A percentile compares a stretch with the other conserved stretches of the same genome.
Evolutionary conservation across 2,113 vertebrate genomes (phyloP).

Genomic region (Sporophila hypoxantha): DNA sequence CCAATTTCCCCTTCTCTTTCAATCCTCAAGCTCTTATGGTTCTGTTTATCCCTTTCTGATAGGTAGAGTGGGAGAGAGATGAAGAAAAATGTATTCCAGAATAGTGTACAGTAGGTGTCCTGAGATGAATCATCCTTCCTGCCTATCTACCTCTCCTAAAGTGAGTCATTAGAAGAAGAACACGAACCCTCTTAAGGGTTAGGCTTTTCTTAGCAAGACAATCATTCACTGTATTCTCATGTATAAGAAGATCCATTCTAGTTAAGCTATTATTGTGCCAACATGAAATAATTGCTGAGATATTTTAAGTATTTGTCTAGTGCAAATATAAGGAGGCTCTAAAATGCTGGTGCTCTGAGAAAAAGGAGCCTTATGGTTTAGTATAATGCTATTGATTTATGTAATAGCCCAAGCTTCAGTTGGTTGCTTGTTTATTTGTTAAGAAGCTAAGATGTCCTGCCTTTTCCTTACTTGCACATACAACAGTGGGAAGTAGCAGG

Average conservation of each 20-base stretch:
- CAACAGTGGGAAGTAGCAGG: not conserved
- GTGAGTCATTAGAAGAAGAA: constrained; percentile 62
- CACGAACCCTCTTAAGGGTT: constrained; percentile 31
- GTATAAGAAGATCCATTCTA: constrained; percentile 29
- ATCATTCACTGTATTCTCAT: constrained; percentile 10
- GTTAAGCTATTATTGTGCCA: constrained; percentile 41
- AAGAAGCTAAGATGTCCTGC: not conserved
- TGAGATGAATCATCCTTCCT: constrained; percentile 52
- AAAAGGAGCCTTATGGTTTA: not conserved
- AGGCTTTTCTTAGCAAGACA: constrained; percentile 56
- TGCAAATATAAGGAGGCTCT: constrained; percentile 36
- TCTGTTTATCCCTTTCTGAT: constrained; percentile 44
- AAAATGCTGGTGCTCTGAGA: not conserved
- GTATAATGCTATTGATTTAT: not conserved
- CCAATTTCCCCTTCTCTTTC: not conserved
- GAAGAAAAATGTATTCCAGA: constrained; percentile 53
- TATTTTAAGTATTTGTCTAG: constrained; percentile 42
- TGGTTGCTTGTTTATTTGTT: not conserved
- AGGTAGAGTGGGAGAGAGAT: constrained; percentile 55
- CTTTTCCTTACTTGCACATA: not conserved
- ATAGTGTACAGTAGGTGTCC: constrained; percentile 61
- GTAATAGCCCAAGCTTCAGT: not conserved
- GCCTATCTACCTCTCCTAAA: constrained; percentile 52
- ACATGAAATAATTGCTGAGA: constrained; percentile 39
- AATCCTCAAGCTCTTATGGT: not conserved